These are phyloP conservation scores for Ambastaia sidthimunki DNA, from an alignment of 2,797 vertebrate species.

Conservation along the genomic window DNA sequence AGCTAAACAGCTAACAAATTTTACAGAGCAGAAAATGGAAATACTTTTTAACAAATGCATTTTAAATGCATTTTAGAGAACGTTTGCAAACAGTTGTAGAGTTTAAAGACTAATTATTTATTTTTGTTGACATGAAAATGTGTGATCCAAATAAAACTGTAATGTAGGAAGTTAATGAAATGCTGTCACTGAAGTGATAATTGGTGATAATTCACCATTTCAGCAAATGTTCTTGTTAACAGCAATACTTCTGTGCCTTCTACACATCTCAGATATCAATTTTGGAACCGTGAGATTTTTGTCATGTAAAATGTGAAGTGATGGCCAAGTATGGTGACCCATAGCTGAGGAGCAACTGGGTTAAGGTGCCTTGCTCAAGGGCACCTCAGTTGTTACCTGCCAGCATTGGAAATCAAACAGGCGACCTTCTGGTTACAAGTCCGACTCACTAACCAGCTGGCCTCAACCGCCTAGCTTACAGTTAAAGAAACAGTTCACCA, in stretches of 20 bases:
- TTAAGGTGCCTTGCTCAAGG: too few species aligned
- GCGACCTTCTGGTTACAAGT: too few species aligned
- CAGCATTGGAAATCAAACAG: too few species aligned
- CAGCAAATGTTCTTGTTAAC: background rate
- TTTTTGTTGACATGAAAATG: background rate
- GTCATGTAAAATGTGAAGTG: background rate
- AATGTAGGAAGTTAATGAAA: background rate
- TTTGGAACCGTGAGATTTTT: background rate
- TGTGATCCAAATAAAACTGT: background rate
- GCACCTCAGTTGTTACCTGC: too few species aligned
- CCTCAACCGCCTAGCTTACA: background rate
- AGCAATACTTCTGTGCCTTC: background rate
- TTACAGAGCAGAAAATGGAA: background rate
- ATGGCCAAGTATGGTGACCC: too few species aligned
- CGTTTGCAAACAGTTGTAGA: background rate
- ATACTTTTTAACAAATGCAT: background rate
- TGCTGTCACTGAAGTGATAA: background rate
- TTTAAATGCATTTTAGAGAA: background rate
- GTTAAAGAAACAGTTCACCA: background rate
- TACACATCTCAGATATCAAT: background rate
- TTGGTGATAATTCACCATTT: background rate
- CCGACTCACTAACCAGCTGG: too few species aligned
- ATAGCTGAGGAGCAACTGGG: too few species aligned
- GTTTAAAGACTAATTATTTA: background rate
- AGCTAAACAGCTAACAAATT: constrained; percentile 28